Evolutionary conservation across 2,113 vertebrate genomes (phyloP), one percentile per base, ranked within the genome.

Genomic region (Smithornis capensis): DNA sequence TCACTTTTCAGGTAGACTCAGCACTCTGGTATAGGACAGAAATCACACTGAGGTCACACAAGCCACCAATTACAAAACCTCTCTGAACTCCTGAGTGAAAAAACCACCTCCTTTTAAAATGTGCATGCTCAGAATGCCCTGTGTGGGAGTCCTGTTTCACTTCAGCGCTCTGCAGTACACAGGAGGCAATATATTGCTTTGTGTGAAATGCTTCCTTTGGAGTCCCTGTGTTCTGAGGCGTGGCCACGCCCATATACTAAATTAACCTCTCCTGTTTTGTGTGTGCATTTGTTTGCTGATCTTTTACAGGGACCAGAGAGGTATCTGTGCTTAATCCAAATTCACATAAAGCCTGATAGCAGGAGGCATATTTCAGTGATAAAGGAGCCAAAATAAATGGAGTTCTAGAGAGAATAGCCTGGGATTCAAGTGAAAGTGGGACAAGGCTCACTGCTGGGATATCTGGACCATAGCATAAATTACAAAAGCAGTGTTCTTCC

Each of bases 21-120:
- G 57, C 71, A 53, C 59, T 71, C 76, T 75, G 47, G n/a, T 19
- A 29, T 9, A 70, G 64, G 87, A 62, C 64, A 92, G 62, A 95
- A 96, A 94, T 95, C 88, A 89, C 65, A 68, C 65, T 84, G n/a
- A 76, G 90, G 77, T 93, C 89, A 69, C 2, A 45, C 7, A 87
- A 88, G 69, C 16, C 5, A 17, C 69, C 92, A 69, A 75, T 93
- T 93, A 87, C 42, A 89, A 94, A 78, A 74, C 24, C 55, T 50
- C 31, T 60, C 31, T 87, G 86, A 83, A 87, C 23, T 76, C n/a
- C n/a, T 76, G 68, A 31, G 21, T 64, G 49, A 40, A 79, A 87
- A 91, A 91, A 33, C 9, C 38, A 69, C 17, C 44, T 89, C 11
- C 14, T 83, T 93, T 75, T 69, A 80, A 95, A 89, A 84, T 19